These are phyloP conservation scores for Solea senegalensis DNA, from an alignment of 2,113 vertebrate species.

Conservation along the genomic window DNA sequence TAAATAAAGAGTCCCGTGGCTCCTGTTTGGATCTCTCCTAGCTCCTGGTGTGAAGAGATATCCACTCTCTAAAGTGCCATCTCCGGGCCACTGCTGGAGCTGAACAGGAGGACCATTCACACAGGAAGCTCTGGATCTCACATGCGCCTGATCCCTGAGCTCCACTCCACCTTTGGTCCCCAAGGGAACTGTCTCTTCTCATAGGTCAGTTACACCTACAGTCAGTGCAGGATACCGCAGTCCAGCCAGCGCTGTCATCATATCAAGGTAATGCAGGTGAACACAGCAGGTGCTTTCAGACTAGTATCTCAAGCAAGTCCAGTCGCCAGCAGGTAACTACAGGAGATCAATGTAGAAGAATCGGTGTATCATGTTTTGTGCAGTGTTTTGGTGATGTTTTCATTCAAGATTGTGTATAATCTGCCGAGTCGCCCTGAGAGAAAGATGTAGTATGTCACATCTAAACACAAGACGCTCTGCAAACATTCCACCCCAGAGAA, in stretches of 20 bases:
- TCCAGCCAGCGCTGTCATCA: slow-evolving; percentile 10
- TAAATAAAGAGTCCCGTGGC: slow-evolving; percentile 34
- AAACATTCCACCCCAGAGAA: slow-evolving; percentile 75
- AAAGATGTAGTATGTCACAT: slow-evolving; percentile 80
- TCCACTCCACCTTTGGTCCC: slow-evolving; percentile 82
- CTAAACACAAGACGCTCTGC: slow-evolving; percentile 70
- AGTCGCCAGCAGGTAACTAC: no score
- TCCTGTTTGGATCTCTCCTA: slow-evolving; percentile 57
- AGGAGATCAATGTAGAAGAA: neutral
- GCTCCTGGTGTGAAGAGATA: slow-evolving; percentile 62
- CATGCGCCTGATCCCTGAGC: slow-evolving; percentile 67
- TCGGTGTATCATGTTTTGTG: neutral
- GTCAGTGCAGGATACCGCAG: neutral
- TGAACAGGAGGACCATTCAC: slow-evolving; percentile 73
- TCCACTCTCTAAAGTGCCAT: slow-evolving; percentile 76
- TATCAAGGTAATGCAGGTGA: slow-evolving; percentile 17
- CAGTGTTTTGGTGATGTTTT: slow-evolving; percentile 17
- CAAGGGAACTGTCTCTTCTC: slow-evolving; percentile 70
- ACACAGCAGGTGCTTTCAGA: neutral
- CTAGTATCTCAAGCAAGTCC: no score
- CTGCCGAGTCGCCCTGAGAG: slow-evolving; percentile 46
- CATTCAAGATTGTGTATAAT: slow-evolving; percentile 24
- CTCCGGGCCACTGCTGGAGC: slow-evolving; percentile 58
- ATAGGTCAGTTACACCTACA: slow-evolving; percentile 47
- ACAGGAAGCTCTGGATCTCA: slow-evolving; percentile 47